These are phyloP conservation scores for Myoxocephalus aenaeus DNA, from an alignment of 2,797 vertebrate genomes.

Conservation along the genomic window DNA sequence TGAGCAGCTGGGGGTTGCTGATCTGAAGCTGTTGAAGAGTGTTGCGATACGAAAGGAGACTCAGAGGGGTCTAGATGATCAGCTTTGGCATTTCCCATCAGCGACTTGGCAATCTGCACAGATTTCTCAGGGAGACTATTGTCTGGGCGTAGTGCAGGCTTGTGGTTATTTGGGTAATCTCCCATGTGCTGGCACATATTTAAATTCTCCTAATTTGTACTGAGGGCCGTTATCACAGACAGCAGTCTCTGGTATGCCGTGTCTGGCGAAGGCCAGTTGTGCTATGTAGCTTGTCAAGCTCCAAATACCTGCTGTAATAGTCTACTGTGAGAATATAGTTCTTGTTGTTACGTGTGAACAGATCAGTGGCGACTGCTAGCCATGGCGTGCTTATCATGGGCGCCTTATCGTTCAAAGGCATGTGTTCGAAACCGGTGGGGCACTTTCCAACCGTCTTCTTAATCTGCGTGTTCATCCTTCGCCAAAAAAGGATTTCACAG, in stretches of 20 bases:
- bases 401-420: neutral
- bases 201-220: constrained; percentile 13
- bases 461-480: neutral
- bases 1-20: neutral
- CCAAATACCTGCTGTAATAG: neutral
- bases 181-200: constrained; percentile 4
- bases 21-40: constrained; percentile 5
- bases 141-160: neutral
- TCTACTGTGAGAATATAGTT: neutral
- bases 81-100: constrained; percentile 8
- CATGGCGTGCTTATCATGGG: neutral
- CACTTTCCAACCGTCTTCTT: neutral
- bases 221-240: constrained; percentile 10
- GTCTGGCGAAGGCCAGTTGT: constrained; percentile 12
- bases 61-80: constrained; percentile 18
- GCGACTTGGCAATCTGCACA: constrained; percentile 22
- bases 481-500: neutral
- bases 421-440: neutral
- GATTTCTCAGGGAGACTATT: constrained; percentile 21
- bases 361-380: neutral
- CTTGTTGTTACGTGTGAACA: neutral
- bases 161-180: neutral
- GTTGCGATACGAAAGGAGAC: constrained; percentile 10
- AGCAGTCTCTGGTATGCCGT: neutral
- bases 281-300: neutral